Evolutionary conservation across 2,113 vertebrate genomes (phyloP), one percentile per base, ranked within the genome.

Genomic region (Halcyon senegalensis): DNA sequence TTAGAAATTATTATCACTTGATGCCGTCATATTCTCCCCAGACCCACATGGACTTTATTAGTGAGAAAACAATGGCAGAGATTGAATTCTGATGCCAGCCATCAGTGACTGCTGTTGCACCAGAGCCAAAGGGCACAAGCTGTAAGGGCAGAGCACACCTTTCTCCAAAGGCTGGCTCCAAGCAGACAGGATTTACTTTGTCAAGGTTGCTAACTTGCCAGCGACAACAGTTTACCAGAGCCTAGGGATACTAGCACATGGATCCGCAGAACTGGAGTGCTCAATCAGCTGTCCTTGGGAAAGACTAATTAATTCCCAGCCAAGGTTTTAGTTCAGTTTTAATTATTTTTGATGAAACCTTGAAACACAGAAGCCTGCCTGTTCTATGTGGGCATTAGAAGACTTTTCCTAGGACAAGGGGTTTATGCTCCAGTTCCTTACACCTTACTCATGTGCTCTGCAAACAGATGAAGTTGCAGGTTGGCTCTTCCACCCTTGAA

Each of bases 271-370:
- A 44, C 64, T 4, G 28, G 33, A 28, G 14, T 39, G 43, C 10
- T 55, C 27, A 21, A 17, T 31, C 46, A 77, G 27, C 33, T 50
- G 44, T 81, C 13, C 5, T 9, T n/a, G 27, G 44, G 9, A 76
- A 14, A 12, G 10, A 7, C 33, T 13, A 33, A 23, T 16, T 39
- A 72, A 72, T 27, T 89, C 18, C 33, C 8, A 11, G 20, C 3
- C 1, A 1, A 89, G 14, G 25, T 20, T 89, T 84, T 73, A 1
- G 1, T 16, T 58, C 0, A 0, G 18, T 41, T 76, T 63, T 72
- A 51, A 33, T 88, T 73, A 24, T 69, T 77, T 78, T 35, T 48
- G 4, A 66, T 43, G n/a, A 92, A 77, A 80, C 14, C 20, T 80
- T 78, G 60, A 67, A 90, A 84, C 35, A 51, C 2, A 10, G 50